These are phyloP conservation scores for Lasioglossum lativentre DNA, from an alignment of 2,888 invertebrate species.

Conservation along the genomic window DNA sequence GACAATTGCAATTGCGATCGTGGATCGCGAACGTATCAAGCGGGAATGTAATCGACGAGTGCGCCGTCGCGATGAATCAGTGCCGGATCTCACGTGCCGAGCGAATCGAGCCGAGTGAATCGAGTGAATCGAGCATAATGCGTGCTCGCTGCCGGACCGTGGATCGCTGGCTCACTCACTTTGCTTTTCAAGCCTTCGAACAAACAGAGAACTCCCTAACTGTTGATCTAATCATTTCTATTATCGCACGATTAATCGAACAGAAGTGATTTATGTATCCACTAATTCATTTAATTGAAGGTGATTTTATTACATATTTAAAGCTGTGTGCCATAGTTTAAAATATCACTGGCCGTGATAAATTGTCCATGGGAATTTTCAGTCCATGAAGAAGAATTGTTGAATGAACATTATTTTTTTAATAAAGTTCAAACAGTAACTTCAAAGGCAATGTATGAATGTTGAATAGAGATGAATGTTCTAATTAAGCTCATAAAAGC, in stretches of 20 bases:
- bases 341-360: no score
- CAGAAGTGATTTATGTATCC: not conserved
- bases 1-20: conserved; percentile 40
- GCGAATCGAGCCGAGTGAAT: conserved; percentile 11
- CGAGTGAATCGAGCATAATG: conserved; percentile 26
- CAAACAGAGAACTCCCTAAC: not conserved
- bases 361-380: not conserved
- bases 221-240: not conserved
- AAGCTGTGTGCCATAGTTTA: no score
- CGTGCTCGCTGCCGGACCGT: conserved; percentile 9
- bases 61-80: conserved; percentile 47
- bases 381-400: not conserved
- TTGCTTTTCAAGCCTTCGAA: not conserved
- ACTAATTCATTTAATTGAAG: not conserved
- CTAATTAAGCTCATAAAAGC: no score
- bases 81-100: conserved; percentile 56
- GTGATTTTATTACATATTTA: no score
- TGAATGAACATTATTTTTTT: not conserved
- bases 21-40: conserved; percentile 55
- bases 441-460: not conserved
- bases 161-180: not conserved
- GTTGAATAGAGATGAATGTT: no score
- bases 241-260: not conserved
- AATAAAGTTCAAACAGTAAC: no score
- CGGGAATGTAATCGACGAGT: conserved; percentile 43